These are phyloP conservation scores for Podarcis muralis DNA, from an alignment of 2,113 vertebrate species.

Conservation along the genomic window DNA sequence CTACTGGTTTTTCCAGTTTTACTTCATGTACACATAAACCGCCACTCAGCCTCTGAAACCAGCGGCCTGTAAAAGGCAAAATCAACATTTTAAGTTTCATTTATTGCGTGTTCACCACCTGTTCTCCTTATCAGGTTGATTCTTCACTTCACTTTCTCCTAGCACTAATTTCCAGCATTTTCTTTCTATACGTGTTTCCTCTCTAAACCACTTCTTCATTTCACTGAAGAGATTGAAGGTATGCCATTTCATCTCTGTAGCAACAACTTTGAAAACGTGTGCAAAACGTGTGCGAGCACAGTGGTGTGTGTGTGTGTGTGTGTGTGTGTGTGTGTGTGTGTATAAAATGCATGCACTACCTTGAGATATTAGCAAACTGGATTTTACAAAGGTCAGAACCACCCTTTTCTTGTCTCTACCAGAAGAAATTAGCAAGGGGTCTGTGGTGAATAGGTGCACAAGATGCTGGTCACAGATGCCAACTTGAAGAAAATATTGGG, in stretches of 20 bases:
- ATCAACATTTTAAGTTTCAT: neutral
- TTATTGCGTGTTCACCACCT: neutral
- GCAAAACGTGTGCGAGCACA: neutral
- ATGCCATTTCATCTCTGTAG: neutral
- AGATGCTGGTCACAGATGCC: too few relatives aligned
- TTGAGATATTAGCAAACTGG: neutral
- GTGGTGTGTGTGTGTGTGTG: too few relatives aligned
- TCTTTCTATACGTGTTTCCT: neutral
- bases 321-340: too few relatives aligned
- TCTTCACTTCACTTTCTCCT: neutral
- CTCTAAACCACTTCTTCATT: neutral
- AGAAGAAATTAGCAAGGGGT: too few relatives aligned
- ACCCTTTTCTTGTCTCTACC: too few relatives aligned
- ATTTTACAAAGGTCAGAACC: neutral
- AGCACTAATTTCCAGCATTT: neutral
- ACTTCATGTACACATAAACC: neutral
- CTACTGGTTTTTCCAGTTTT: conserved; percentile 28
- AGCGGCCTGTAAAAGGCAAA: neutral
- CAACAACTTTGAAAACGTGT: neutral
- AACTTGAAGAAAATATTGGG: too few relatives aligned
- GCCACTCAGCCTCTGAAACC: neutral
- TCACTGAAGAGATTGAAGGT: neutral
- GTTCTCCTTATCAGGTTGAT: neutral
- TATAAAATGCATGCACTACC: neutral
- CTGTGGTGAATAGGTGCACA: too few relatives aligned